These are phyloP conservation scores for Coptodon rendalli DNA, from an alignment of 2,113 vertebrate genomes.

Conservation along the genomic window DNA sequence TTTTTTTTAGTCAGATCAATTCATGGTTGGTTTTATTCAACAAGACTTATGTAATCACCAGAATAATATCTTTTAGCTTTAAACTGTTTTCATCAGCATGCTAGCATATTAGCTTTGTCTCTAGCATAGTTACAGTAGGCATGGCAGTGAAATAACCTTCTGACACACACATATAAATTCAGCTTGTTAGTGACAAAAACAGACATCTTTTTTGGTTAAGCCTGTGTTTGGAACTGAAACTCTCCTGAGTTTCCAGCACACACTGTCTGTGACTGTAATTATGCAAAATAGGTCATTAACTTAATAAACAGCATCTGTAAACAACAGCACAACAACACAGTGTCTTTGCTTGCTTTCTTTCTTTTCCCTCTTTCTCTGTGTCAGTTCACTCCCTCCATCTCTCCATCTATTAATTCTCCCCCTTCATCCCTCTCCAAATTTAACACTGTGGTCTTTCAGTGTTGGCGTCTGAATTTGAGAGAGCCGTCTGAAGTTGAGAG, in stretches of 20 bases:
- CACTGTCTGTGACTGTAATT: conserved; percentile 40
- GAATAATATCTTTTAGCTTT: not conserved
- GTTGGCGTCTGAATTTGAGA: conserved; percentile 8
- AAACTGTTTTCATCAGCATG: not conserved
- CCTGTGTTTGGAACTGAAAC: conserved; percentile 19
- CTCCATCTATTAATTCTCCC: not conserved
- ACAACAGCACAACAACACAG: conserved; percentile 34
- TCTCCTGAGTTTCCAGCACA: conserved; percentile 29
- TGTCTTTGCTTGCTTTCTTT: not conserved
- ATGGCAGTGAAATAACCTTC: not conserved
- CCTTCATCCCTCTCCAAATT: conserved; percentile 6
- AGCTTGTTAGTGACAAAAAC: not conserved
- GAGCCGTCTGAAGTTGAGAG: conserved; percentile 39
- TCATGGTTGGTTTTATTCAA: not conserved
- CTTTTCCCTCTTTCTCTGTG: not conserved
- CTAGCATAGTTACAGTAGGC: not conserved
- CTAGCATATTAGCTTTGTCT: not conserved
- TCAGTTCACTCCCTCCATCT: not conserved
- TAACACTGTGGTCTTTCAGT: conserved; percentile 15
- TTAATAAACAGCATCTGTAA: conserved; percentile 55
- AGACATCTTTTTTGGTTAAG: not conserved
- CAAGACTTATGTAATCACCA: too few species aligned
- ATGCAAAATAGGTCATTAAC: conserved; percentile 59
- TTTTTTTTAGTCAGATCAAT: not conserved
- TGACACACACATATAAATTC: not conserved